Conservation (phyloP, 2,113 vertebrate species). For the Oreotrochilus melanogaster region DNA sequence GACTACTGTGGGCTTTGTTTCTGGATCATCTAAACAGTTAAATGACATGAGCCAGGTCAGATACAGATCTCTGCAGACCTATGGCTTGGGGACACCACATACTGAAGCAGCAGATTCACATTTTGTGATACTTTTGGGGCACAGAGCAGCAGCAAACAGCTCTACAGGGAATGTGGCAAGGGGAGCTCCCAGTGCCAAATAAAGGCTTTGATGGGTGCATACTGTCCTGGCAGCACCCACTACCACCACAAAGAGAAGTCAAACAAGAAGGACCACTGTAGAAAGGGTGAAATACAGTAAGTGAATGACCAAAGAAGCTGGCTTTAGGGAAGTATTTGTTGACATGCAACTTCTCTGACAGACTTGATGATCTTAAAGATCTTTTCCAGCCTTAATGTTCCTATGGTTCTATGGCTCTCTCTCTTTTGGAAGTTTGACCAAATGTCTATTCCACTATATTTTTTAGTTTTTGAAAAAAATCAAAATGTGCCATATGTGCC, state of each 20-base stretch:
- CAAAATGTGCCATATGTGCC: fast-evolving
- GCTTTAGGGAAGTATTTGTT: not conserved
- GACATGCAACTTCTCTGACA: not conserved
- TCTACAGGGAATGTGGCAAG: not conserved
- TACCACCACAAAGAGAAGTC: not conserved
- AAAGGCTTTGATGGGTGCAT: fast-evolving
- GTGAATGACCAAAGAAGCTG: not conserved
- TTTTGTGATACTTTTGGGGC: not conserved
- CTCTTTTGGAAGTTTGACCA: not conserved
- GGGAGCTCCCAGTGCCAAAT: fast-evolving
- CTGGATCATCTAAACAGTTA: not conserved
- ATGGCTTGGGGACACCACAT: not conserved
- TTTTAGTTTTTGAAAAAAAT: not conserved
- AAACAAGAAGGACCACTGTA: not conserved
- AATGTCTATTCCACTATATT: not conserved
- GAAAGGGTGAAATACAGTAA: not conserved
- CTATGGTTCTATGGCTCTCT: not conserved
- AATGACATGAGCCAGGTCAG: not conserved
- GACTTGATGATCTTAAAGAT: no score
- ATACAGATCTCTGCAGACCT: not conserved
- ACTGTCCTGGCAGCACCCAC: not conserved
- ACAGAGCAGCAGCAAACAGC: not conserved
- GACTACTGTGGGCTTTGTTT: not conserved
- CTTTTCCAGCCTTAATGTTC: no score
- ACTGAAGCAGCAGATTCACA: not conserved